Percentiles rank a stretch among this genome's conserved stretches.
These are phyloP conservation scores for Trachelus tabidus DNA, from an alignment of 2,888 invertebrate genomes.

Conservation along the genomic window DNA sequence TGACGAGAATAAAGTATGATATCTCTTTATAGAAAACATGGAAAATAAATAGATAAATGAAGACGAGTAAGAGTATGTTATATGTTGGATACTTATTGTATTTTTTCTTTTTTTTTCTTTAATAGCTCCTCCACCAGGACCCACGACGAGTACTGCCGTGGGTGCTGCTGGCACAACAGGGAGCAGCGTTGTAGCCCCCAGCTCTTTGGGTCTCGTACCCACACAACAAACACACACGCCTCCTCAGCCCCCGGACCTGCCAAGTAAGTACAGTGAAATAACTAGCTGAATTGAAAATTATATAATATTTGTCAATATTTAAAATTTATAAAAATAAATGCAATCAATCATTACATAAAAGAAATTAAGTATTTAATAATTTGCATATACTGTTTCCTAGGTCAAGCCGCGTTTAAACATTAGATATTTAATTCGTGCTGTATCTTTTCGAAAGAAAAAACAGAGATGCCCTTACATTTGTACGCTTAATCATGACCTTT, in stretches of 20 bases:
- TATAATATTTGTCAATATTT: not conserved
- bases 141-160: constrained; percentile 66
- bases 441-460: not conserved
- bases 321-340: not conserved
- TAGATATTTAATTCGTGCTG: not conserved
- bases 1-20: not conserved
- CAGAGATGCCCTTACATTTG: not conserved
- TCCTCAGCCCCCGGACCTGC: constrained; percentile 83
- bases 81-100: not conserved
- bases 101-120: constrained; percentile 21
- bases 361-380: not conserved
- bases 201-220: constrained; percentile 68
- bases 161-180: constrained; percentile 68
- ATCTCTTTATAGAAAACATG: not conserved
- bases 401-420: not conserved
- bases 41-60: not conserved
- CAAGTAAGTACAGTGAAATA: constrained; percentile 59
- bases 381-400: not conserved
- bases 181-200: constrained; percentile 65
- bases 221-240: constrained; percentile 69
- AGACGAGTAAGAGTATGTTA: not conserved
- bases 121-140: constrained; percentile 70
- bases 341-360: not conserved
- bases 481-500: not conserved
- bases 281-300: not conserved